Percentiles rank a stretch among this genome's conserved stretches.
Evolutionary conservation across 2,797 vertebrate genomes (phyloP).

Genomic region (Lepus oiostolus): DNA sequence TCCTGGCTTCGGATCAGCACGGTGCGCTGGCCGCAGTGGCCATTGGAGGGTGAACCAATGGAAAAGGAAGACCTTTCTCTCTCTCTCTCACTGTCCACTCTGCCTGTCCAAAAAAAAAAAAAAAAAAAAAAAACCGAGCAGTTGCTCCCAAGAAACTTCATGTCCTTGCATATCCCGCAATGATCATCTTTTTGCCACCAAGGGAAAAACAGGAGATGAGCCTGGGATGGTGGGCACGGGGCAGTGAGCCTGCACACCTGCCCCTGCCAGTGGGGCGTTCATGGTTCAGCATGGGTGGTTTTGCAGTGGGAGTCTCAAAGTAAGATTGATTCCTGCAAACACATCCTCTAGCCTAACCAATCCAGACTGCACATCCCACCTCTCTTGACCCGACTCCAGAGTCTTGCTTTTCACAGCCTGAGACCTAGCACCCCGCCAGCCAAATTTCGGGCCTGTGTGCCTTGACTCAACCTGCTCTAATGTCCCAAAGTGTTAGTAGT

Average conservation of each 20-base stretch:
- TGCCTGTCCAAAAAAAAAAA: background rate
- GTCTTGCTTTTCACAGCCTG: background rate
- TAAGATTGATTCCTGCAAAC: background rate
- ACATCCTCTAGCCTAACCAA: too few species aligned
- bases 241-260: background rate
- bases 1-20: too few species aligned
- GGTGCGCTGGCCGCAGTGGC: too few species aligned
- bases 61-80: too few species aligned
- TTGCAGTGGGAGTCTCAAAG: background rate
- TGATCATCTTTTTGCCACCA: background rate
- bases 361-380: fast-evolving
- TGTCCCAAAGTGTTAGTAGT: background rate
- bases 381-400: too few species aligned
- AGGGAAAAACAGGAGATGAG: background rate
- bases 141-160: background rate
- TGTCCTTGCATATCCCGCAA: background rate
- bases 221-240: too few species aligned
- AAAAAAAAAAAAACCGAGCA: background rate
- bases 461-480: too few species aligned
- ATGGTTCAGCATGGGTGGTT: background rate
- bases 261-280: too few species aligned
- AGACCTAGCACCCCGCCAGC: background rate
- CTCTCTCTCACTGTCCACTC: too few species aligned
- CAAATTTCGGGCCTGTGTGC: background rate
- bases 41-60: too few species aligned